Conservation (phyloP, 2,888 invertebrate species). For the Kryphioiulus occultus region DNA sequence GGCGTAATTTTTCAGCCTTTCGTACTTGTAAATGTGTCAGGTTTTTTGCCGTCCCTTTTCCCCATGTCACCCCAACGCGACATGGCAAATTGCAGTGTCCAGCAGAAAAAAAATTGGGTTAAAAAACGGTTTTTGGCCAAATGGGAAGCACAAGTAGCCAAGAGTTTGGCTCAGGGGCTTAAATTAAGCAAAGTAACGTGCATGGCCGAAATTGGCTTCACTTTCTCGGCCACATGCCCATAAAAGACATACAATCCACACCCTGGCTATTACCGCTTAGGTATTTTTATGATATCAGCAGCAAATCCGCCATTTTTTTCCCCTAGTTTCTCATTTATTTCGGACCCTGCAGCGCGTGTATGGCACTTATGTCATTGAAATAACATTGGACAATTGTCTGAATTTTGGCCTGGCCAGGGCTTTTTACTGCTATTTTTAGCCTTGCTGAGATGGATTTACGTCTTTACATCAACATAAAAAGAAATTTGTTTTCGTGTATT, state of each 20-base stretch:
- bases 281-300: slow-evolving; percentile 15
- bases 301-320: not conserved
- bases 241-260: slow-evolving; percentile 16
- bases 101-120: not conserved
- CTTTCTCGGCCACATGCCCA: not conserved
- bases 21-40: slow-evolving; percentile 20
- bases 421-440: slow-evolving; percentile 20
- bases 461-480: not conserved
- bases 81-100: slow-evolving; percentile 17
- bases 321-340: not conserved
- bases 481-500: slow-evolving; percentile 20
- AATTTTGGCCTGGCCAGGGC: not conserved
- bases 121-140: slow-evolving; percentile 19
- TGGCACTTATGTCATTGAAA: not conserved
- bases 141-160: not conserved
- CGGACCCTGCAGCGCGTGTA: not conserved
- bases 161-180: slow-evolving; percentile 6
- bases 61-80: slow-evolving; percentile 18
- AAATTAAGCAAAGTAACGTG: slow-evolving; percentile 28
- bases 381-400: slow-evolving; percentile 1
- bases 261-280: not conserved
- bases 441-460: not conserved
- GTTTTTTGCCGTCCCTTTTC: not conserved
- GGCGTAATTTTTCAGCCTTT: not conserved
- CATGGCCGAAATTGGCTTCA: slow-evolving; percentile 15